These are phyloP conservation scores for Homarus americanus DNA, from an alignment of 1,140 invertebrate genomes.

Conservation along the genomic window DNA sequence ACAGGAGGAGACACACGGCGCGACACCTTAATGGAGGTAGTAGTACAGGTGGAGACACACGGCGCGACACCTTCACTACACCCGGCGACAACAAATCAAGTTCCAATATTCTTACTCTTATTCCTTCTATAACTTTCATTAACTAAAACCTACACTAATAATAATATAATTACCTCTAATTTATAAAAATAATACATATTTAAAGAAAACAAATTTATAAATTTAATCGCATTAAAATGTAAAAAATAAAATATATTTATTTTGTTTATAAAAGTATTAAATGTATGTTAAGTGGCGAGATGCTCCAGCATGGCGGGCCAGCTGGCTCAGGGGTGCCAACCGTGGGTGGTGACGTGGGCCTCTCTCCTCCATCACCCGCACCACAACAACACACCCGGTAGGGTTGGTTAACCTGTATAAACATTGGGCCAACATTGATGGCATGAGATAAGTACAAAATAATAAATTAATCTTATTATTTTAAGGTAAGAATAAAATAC, in stretches of 20 bases:
- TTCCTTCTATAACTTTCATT: background rate
- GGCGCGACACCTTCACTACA: background rate
- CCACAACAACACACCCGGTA: background rate
- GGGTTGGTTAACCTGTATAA: constrained; percentile 34
- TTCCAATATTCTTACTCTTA: background rate
- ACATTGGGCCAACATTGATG: background rate
- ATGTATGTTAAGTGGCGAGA: background rate
- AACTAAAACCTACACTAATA: background rate
- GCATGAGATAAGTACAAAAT: background rate
- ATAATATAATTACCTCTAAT: too few relatives aligned
- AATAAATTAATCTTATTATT: background rate
- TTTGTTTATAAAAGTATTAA: constrained; percentile 10
- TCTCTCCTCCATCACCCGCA: too few relatives aligned
- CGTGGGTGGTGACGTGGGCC: constrained; percentile 49
- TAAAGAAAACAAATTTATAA: too few relatives aligned
- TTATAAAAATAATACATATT: too few relatives aligned
- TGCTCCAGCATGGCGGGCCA: constrained; percentile 43
- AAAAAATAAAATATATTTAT: too few relatives aligned
- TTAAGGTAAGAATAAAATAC: too few relatives aligned
- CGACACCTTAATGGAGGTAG: background rate
- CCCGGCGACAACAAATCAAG: background rate
- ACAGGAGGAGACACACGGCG: too few relatives aligned
- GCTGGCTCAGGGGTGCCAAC: constrained; percentile 44
- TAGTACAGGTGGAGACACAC: background rate
- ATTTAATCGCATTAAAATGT: too few relatives aligned